Conservation (phyloP, 2,888 invertebrate species). For the Scaptomyza reducta region DNA sequence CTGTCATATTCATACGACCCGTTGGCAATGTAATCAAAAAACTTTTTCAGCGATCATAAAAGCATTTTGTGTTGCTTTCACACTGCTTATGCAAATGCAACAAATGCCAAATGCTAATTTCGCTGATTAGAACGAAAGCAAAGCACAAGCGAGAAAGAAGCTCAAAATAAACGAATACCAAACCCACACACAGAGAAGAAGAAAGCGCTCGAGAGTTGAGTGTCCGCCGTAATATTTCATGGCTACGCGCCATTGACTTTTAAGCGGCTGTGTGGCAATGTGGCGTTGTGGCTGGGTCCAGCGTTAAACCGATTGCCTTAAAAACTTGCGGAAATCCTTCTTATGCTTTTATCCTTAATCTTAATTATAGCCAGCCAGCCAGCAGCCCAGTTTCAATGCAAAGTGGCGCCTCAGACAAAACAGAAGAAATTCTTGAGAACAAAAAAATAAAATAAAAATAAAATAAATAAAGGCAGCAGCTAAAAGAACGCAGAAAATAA, state of each 20-base stretch:
- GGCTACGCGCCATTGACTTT: conserved; percentile 77
- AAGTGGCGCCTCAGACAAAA: conserved; percentile 46
- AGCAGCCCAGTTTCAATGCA: conserved; percentile 33
- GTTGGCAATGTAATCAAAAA: conserved; percentile 42
- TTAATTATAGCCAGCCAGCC: conserved; percentile 82
- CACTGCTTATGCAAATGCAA: conserved; percentile 64
- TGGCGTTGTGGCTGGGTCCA: conserved; percentile 18
- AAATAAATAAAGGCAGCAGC: too few species aligned
- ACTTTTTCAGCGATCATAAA: conserved; percentile 47
- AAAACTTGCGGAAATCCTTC: conserved; percentile 80
- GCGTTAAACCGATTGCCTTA: conserved; percentile 72
- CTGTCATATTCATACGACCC: conserved; percentile 64
- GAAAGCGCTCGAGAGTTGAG: conserved; percentile 43
- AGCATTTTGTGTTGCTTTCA: conserved; percentile 27
- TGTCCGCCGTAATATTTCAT: conserved; percentile 68
- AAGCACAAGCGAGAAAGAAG: conserved; percentile 10
- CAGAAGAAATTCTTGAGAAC: conserved; percentile 34
- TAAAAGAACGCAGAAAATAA: conserved; percentile 22
- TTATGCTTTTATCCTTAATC: conserved; percentile 83
- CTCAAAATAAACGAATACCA: conserved; percentile 15
- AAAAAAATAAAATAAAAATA: conserved; percentile 22
- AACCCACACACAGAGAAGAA: neutral
- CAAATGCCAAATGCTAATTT: conserved; percentile 63
- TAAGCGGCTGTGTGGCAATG: conserved; percentile 45
- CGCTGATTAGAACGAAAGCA: conserved; percentile 62